A percentile compares a stretch with the other conserved stretches of the same genome.
phyloP scores from a whole-genome alignment of 1,140 invertebrate genomes.

The Drosophila fuyamai region DNA sequence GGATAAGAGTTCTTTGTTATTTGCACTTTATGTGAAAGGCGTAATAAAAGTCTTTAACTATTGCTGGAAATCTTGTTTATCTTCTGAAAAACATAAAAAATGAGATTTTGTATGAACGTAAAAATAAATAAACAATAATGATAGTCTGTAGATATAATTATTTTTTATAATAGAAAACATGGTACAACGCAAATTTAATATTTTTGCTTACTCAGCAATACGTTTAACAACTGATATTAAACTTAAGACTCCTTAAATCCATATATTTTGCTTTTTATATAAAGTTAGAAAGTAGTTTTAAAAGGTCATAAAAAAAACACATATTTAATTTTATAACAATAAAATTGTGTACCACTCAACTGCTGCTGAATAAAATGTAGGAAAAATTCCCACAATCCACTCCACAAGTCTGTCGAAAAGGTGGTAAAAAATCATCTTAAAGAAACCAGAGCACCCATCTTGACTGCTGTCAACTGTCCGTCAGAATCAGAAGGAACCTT shows the following conservation, averaged over 20 bases:
- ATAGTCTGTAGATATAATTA: too few relatives aligned
- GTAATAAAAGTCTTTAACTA: neutral
- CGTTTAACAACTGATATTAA: too few relatives aligned
- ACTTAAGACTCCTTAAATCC: too few relatives aligned
- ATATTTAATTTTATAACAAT: too few relatives aligned
- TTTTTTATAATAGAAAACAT: too few relatives aligned
- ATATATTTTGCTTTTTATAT: too few relatives aligned
- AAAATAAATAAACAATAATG: neutral
- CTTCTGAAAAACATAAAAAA: neutral
- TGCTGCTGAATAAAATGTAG: neutral
- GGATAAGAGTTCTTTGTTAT: slow-evolving; percentile 10
- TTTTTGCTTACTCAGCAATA: too few relatives aligned
- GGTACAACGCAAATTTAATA: too few relatives aligned
- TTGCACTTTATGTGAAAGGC: neutral
- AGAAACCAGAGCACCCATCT: neutral
- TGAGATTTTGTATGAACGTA: neutral
- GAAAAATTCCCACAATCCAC: neutral
- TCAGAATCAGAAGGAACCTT: neutral
- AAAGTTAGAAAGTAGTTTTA: too few relatives aligned
- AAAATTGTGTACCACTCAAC: neutral
- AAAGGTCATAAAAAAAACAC: too few relatives aligned
- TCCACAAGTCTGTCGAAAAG: neutral
- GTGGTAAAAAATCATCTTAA: neutral
- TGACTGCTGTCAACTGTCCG: slow-evolving; percentile 23
- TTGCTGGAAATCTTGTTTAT: too few relatives aligned